Evolutionary conservation across 1,140 invertebrate species (phyloP), one percentile per base, ranked within the genome.

Genomic region (Nasonia giraulti): DNA sequence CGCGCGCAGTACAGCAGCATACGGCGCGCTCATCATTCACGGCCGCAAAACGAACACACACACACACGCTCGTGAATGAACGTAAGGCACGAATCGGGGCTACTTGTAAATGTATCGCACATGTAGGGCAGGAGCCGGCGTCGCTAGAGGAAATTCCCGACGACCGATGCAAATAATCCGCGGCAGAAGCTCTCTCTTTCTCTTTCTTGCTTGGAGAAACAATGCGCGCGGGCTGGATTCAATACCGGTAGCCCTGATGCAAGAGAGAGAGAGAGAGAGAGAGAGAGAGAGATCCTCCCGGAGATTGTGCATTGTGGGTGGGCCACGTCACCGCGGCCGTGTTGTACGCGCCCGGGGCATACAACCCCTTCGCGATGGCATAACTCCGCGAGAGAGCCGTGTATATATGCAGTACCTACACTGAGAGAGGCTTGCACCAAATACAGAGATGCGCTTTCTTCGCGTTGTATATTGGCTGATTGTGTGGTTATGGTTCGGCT

Each of bases 261-360:
- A 37, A 37, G 33, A 37, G 33, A 7, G 23, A 80, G 88, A 47
- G 44, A 23, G 62, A 68, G n/a, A 68, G 66, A 27, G 66, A 68
- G 2, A n/a, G 47, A 50, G 47, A 62, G 55, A 62, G n/a, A 62
- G 81, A 88, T 86, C 82, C 84, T 87, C 86, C 85, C 79, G 85
- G 88, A 91, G 90, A 93, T 92, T 91, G 91, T 92, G 91, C 92
- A 88, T 92, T 91, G 92, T 92, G 92, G 92, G 92, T 93, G 92
- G 92, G 91, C 92, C 88, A 83, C 86, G 37, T 47, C 40, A 40
- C 17, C 2, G 37, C 5, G 8, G 20, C 17, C 11, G 47, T 14
- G 69, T 74, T 74, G n/a, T 62, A 12, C 88, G 88, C 86, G 87
- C 88, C 85, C 88, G 79, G 87, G 86, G 80, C 79, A 81, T 73